Evolutionary conservation across 2,888 invertebrate genomes (phyloP).

Genomic region (Clostera curtula): DNA sequence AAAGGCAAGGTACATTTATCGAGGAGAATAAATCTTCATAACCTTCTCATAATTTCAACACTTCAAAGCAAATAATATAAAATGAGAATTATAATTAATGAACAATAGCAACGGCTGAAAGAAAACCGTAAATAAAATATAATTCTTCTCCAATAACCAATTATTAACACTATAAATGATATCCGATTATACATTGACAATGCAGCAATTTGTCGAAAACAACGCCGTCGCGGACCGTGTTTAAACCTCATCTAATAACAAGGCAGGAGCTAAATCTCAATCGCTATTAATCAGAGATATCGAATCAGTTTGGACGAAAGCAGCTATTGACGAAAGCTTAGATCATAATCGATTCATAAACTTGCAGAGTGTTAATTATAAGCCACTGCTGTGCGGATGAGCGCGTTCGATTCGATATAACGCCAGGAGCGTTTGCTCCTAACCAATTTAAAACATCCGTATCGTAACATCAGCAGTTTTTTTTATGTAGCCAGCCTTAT

Average conservation of each 20-base stretch:
- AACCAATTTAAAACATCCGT: conserved; percentile 48
- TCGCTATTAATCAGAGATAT: conserved; percentile 71
- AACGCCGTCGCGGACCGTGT: conserved; percentile 39
- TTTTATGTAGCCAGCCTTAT: conserved; percentile 52
- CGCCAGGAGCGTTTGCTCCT: conserved; percentile 47
- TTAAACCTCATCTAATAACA: conserved; percentile 64
- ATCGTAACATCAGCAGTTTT: conserved; percentile 57
- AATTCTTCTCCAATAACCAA: conserved; percentile 12
- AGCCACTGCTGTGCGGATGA: conserved; percentile 65
- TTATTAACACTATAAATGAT: conserved; percentile 41
- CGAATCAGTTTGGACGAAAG: conserved; percentile 60
- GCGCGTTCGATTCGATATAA: conserved; percentile 27
- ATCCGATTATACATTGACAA: conserved; percentile 51
- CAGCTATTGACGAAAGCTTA: conserved; percentile 74
- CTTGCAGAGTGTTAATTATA: conserved; percentile 74
- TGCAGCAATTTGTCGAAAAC: conserved; percentile 57
- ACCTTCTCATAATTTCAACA: too few species aligned
- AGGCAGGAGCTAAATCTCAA: conserved; percentile 63
- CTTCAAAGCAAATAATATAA: too few species aligned
- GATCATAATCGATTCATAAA: conserved; percentile 74
- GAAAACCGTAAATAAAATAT: conserved; percentile 14
- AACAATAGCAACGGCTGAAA: too few species aligned
- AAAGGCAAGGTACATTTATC: too few species aligned
- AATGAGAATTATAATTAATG: too few species aligned
- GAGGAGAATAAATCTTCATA: too few species aligned